Base-by-base conservation (phyloP, 2,113 vertebrate species). In the Cynopterus brachyotis region DNA sequence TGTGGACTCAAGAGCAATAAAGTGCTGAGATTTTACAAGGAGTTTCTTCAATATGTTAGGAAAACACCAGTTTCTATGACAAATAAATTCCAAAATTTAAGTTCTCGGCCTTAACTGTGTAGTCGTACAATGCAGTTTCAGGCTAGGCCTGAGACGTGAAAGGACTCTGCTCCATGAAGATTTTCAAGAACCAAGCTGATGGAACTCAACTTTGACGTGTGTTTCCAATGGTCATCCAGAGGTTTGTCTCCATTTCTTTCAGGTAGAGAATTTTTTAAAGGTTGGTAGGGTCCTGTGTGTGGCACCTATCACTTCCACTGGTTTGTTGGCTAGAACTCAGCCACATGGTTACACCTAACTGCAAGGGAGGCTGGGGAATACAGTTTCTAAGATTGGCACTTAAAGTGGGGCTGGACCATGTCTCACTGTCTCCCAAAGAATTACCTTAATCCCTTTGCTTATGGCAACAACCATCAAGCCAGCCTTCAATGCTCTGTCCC, bases 351-450 rank as follows among this genome's bases (percentile, higher is more conserved):
- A 32, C 69, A 15, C 11, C 50, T n/a, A 55, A 78, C 15, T 47
- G 30, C 80, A 91, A 76, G 15, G 37, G 40, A 89, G 28, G 37
- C 40, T 97, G 72, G 72, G 64, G 85, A 96, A 91, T 81, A 26
- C 35, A 76, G 40, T 45, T 90, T 90, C 75, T 78, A 89, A 76
- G 40, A 40, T 24, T 47, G 57, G 3, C 22, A 32, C n/a, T 66
- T 22, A 40, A 47, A 60, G 16, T 50, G 2, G 17, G 19, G 73
- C 9, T 53, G n/a, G 62, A 86, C 50, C 42, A 7, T 30, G n/a
- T 64, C 45, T 35, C 28, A 8, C 59, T 47, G 9, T 7, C 32
- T 92, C n/a, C 81, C 22, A 35, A 60, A 69, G 47, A 32, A 80
- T 78, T 86, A 15, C 60, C 10, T 93, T 67, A 64, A 45, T 89